Conservation (phyloP, 2,888 invertebrate species). For the Drosophila nr. fundita region DNA sequence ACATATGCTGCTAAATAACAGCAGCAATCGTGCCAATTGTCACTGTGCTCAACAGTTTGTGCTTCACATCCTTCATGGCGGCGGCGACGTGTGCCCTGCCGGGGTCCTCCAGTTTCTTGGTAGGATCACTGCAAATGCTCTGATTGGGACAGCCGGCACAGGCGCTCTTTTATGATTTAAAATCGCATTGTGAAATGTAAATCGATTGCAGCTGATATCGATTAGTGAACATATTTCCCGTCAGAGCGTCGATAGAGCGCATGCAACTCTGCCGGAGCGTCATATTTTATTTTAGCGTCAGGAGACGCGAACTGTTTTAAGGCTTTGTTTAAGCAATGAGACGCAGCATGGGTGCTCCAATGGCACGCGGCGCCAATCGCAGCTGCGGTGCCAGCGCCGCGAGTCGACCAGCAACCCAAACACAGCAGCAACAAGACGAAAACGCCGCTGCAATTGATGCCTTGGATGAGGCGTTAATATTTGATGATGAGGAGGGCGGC, state of each 20-base stretch:
- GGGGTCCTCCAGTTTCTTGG: constrained; percentile 91
- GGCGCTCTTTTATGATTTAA: constrained; percentile 84
- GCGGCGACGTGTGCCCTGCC: constrained; percentile 92
- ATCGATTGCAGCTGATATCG: constrained; percentile 31
- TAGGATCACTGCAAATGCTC: constrained; percentile 88
- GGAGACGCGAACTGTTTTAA: constrained; percentile 44
- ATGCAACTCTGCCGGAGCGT: constrained; percentile 54
- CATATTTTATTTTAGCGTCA: constrained; percentile 70
- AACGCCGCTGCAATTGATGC: constrained; percentile 62
- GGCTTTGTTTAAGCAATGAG: constrained; percentile 38
- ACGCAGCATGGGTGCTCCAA: constrained; percentile 46
- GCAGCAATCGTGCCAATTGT: constrained; percentile 84
- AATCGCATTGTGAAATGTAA: constrained; percentile 49
- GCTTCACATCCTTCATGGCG: constrained; percentile 89
- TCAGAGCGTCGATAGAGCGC: constrained; percentile 6
- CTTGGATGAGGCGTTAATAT: constrained; percentile 79
- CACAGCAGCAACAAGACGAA: constrained; percentile 46
- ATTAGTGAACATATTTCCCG: constrained; percentile 1
- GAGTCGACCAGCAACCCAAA: constrained; percentile 34
- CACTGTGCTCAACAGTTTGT: constrained; percentile 95
- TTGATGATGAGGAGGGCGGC: constrained; percentile 88
- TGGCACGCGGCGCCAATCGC: constrained; percentile 39
- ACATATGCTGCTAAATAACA: neutral
- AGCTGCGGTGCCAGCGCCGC: constrained; percentile 33
- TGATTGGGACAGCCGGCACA: constrained; percentile 99